Evolutionary conservation across 2,113 vertebrate species (phyloP), one percentile per base, ranked within the genome.

Genomic region (Mugil cephalus): DNA sequence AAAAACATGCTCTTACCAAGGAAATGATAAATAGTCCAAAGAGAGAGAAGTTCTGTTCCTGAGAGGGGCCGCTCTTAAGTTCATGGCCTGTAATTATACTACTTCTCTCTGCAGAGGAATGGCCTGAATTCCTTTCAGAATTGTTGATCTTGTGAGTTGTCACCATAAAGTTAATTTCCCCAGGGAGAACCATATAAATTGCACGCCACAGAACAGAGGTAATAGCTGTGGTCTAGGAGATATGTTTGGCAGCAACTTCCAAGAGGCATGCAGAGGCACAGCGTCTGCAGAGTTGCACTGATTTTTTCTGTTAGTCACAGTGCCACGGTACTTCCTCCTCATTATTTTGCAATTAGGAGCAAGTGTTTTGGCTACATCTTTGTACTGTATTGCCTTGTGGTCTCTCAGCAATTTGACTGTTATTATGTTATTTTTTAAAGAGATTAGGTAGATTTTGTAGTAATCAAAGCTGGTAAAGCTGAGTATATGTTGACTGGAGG

Each of bases 121-220:
- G 82, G 82, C 80, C 83, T 80, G 82, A 74, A 87, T 89, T 90
- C 74, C 90, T 86, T 69, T 89, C 83, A 82, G 88, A 89, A 90
- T 87, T 91, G 89, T 92, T 93, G 89, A 91, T 93, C 87, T 91
- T 90, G 85, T 91, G 90, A 92, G 92, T 89, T 91, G 90, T 93
- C 90, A 88, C 90, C 80, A 85, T 80, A 74, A 71, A 82, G 86
- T 90, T 93, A 92, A 93, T 93, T 92, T 93, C 92, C 92, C 90
- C 48, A 4, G 91, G 87, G 92, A 82, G 75, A 6, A 0, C 68
- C 80, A 64, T 86, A 91, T 88, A 91, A 91, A 93, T 92, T 87
- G 84, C 81, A 74, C 84, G 89, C 85, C 86, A 86, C 65, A 77
- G 83, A 89, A 52, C 88, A 84, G 86, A 83, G 77, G 84, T 88